These are phyloP conservation scores for Apus apus DNA, from an alignment of 2,113 vertebrate genomes.

Conservation along the genomic window DNA sequence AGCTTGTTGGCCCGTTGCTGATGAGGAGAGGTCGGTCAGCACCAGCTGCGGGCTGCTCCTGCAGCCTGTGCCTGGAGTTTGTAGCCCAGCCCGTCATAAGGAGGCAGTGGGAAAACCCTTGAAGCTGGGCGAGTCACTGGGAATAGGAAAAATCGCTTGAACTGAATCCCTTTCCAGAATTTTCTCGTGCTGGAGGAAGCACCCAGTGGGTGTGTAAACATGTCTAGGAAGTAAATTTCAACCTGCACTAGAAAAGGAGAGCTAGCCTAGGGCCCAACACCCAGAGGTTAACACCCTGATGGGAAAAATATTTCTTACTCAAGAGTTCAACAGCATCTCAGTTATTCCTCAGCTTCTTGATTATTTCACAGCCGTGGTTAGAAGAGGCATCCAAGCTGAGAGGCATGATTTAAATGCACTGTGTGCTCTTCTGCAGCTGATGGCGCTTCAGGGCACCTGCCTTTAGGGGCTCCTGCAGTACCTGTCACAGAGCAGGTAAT, in stretches of 20 bases:
- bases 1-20: not conserved
- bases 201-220: not conserved
- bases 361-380: not conserved
- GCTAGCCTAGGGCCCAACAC: not conserved
- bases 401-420: not conserved
- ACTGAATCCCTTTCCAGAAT: not conserved
- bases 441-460: not conserved
- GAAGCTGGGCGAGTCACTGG: not conserved
- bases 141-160: not conserved
- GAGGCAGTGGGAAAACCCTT: not conserved
- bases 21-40: not conserved
- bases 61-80: not conserved
- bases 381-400: not conserved
- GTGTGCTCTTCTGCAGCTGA: not conserved
- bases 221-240: not conserved
- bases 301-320: not conserved
- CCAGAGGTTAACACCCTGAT: not conserved
- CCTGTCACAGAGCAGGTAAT: too few relatives aligned
- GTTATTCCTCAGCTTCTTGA: not conserved
- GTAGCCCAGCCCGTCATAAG: accelerated
- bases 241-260: not conserved
- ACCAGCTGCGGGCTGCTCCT: accelerated
- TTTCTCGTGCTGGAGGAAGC: not conserved
- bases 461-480: not conserved
- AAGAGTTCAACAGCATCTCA: not conserved